Conservation (phyloP, 2,888 invertebrate species). For the Drosophila monieri region DNA sequence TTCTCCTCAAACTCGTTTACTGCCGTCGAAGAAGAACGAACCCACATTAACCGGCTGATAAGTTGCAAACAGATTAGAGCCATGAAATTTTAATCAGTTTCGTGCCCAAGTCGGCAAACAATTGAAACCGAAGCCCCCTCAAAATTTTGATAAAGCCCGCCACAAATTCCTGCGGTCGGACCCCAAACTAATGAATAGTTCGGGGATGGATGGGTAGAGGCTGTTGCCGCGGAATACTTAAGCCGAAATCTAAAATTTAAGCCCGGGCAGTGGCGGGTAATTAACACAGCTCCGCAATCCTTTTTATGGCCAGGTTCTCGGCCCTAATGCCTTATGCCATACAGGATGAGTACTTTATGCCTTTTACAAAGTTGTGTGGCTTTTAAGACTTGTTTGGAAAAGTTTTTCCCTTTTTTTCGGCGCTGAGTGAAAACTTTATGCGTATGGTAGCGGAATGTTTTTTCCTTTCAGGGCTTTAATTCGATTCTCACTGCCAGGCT, state of each 20-base stretch:
- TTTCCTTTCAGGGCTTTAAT: slow-evolving; percentile 16
- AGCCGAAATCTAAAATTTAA: slow-evolving; percentile 29
- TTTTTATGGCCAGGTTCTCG: slow-evolving; percentile 26
- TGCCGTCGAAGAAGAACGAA: not conserved
- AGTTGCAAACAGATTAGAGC: slow-evolving; percentile 49
- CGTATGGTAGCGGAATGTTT: slow-evolving; percentile 2
- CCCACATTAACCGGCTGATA: slow-evolving; percentile 28
- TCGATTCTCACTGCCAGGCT: slow-evolving; percentile 18
- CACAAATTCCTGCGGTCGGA: slow-evolving; percentile 61
- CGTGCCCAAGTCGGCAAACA: slow-evolving; percentile 39
- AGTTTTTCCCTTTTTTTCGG: slow-evolving; percentile 16
- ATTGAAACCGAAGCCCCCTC: slow-evolving; percentile 37
- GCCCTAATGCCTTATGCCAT: slow-evolving; percentile 5
- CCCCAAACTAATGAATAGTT: slow-evolving; percentile 43
- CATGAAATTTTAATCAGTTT: slow-evolving; percentile 50
- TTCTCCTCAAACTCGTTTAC: not conserved
- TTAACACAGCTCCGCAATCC: slow-evolving; percentile 22
- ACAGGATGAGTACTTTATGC: slow-evolving; percentile 10
- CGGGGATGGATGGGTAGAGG: not conserved
- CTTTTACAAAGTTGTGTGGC: slow-evolving; percentile 39
- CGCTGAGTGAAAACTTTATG: slow-evolving; percentile 9
- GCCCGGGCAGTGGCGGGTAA: slow-evolving; percentile 18
- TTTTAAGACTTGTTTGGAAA: slow-evolving; percentile 39
- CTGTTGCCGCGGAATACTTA: slow-evolving; percentile 32
- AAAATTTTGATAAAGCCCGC: slow-evolving; percentile 67